Evolutionary conservation across 2,888 invertebrate genomes (phyloP).

Genomic region (Chrysomela aeneicollis): DNA sequence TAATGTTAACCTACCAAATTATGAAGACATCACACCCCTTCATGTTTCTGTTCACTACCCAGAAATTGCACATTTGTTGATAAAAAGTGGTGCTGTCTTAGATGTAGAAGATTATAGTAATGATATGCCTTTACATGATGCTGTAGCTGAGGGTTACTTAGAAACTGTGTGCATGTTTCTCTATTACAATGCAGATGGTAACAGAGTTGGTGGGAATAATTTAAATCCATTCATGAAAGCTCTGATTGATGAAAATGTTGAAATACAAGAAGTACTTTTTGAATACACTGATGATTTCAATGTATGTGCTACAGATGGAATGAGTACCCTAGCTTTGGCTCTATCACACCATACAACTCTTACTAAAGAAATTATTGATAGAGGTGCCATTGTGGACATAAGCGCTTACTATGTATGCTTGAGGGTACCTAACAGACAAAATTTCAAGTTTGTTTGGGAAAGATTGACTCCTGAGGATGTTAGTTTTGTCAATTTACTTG

Average conservation of each 20-base stretch:
- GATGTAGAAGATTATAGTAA: slow-evolving; percentile 44
- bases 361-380: slow-evolving; percentile 44
- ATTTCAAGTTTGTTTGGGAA: slow-evolving; percentile 43
- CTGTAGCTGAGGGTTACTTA: slow-evolving; percentile 36
- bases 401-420: slow-evolving; percentile 35
- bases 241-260: slow-evolving; percentile 32
- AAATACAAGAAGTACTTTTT: slow-evolving; percentile 43
- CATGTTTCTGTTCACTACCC: slow-evolving; percentile 45
- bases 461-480: slow-evolving; percentile 28
- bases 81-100: slow-evolving; percentile 47
- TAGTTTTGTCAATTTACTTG: slow-evolving; percentile 25
- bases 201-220: slow-evolving; percentile 35
- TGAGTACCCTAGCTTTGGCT: slow-evolving; percentile 43
- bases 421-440: slow-evolving; percentile 35
- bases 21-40: slow-evolving; percentile 44
- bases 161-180: slow-evolving; percentile 50
- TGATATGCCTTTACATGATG: slow-evolving; percentile 49
- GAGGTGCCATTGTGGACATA: slow-evolving; percentile 41
- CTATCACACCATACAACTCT: slow-evolving; percentile 40
- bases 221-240: slow-evolving; percentile 49
- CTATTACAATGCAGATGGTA: slow-evolving; percentile 49
- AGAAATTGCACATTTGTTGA: slow-evolving; percentile 41
- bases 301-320: slow-evolving; percentile 34
- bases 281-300: slow-evolving; percentile 48
- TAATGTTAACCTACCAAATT: slow-evolving; percentile 45